A percentile compares a stretch with the other conserved stretches of the same genome.
phyloP scores from a whole-genome alignment of 2,113 vertebrate species.

The Datnioides undecimradiatus region DNA sequence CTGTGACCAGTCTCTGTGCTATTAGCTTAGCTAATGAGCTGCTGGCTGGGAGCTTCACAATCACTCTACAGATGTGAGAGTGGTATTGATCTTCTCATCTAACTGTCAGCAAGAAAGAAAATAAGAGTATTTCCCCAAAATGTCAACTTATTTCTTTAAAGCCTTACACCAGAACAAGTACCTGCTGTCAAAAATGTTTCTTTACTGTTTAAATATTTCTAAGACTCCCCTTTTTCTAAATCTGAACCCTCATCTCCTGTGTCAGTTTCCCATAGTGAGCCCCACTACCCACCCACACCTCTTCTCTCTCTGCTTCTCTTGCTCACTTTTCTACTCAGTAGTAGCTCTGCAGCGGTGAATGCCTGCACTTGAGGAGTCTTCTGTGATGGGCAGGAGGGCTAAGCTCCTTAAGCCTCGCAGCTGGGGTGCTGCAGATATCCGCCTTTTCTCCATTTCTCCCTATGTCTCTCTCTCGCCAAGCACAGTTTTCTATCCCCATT shows the following conservation, averaged over 20 bases:
- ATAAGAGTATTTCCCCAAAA: not conserved
- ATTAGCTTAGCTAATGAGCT: not conserved
- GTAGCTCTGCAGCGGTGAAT: constrained; percentile 62
- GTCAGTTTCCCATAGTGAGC: constrained; percentile 24
- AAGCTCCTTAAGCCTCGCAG: constrained; percentile 78
- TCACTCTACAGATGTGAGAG: not conserved
- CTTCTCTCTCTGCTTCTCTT: constrained; percentile 15
- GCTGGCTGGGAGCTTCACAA: not conserved
- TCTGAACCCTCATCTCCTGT: constrained; percentile 25
- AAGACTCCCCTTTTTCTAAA: not conserved
- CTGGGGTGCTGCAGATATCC: constrained; percentile 77
- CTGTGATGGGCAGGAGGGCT: constrained; percentile 70
- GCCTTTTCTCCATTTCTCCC: constrained; percentile 61
- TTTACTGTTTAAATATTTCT: not conserved
- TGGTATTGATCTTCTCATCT: not conserved
- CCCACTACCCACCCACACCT: constrained; percentile 16
- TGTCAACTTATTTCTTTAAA: not conserved
- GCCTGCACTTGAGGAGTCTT: constrained; percentile 72
- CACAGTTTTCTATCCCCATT: constrained; percentile 64
- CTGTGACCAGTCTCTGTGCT: not conserved
- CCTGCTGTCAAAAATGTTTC: not conserved
- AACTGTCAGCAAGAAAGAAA: not conserved
- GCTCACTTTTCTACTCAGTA: constrained; percentile 57
- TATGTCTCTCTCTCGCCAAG: constrained; percentile 46
- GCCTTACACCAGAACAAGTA: not conserved